Conservation (phyloP, 2,888 invertebrate genomes). For the Phengaris arion region DNA sequence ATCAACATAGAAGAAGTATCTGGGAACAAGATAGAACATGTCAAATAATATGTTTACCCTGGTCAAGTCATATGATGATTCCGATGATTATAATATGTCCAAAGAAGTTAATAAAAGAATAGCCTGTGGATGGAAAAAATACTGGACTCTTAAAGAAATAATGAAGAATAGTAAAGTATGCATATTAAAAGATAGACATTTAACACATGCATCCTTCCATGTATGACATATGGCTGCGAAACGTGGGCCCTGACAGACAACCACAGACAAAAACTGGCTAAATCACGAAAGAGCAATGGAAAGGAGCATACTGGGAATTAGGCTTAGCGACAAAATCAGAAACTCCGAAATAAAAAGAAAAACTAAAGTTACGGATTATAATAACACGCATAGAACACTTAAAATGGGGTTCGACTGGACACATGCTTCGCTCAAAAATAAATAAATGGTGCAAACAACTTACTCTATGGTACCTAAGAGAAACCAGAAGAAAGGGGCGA, state of each 20-base stretch:
- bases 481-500: too few relatives aligned
- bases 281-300: constrained; percentile 25
- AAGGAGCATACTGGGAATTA: constrained; percentile 10
- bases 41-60: constrained; percentile 27
- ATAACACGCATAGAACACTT: constrained; percentile 20
- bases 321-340: background rate
- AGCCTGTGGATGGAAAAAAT: constrained; percentile 28
- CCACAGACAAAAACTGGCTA: constrained; percentile 25
- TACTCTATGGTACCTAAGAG: background rate
- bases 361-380: constrained; percentile 24
- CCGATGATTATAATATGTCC: constrained; percentile 4
- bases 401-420: constrained; percentile 29
- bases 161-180: constrained; percentile 18
- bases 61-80: constrained; percentile 28
- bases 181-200: background rate
- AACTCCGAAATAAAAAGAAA: constrained; percentile 10
- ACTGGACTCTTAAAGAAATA: constrained; percentile 28
- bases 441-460: background rate
- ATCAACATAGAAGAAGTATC: background rate
- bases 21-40: constrained; percentile 28
- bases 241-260: constrained; percentile 29
- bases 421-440: constrained; percentile 19
- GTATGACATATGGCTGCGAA: background rate
- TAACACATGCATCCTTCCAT: too few relatives aligned
- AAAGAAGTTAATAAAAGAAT: constrained; percentile 5